Percentiles rank a stretch among this genome's conserved stretches.
Evolutionary conservation across 2,797 vertebrate species (phyloP).

Genomic region (Lithobates pipiens): DNA sequence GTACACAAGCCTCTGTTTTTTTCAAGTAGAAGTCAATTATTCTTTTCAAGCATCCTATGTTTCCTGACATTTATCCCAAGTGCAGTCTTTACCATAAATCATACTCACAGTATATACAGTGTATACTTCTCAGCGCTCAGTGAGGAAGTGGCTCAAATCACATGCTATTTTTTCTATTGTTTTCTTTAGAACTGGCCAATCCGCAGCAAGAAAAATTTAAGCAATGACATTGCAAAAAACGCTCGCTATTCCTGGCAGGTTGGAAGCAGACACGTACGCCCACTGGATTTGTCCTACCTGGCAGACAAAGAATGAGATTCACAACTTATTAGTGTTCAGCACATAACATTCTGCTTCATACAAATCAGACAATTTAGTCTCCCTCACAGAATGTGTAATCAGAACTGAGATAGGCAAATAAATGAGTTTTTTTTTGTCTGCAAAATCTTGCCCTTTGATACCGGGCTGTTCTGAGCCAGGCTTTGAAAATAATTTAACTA

Average conservation of each 20-base stretch:
- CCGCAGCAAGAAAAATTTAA: background rate
- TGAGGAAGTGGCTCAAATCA: background rate
- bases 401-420: too few species aligned
- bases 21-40: background rate
- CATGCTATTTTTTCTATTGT: background rate
- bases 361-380: background rate
- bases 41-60: background rate
- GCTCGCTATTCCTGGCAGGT: background rate
- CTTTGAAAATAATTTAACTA: too few species aligned
- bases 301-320: background rate
- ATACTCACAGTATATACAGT: background rate
- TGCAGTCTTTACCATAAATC: background rate
- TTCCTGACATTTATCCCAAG: background rate
- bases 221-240: background rate
- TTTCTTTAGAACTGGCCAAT: background rate
- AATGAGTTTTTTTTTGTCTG: too few species aligned
- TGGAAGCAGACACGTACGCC: background rate
- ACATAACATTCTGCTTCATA: background rate
- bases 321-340: background rate
- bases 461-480: too few species aligned
- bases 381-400: too few species aligned
- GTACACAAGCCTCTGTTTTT: background rate
- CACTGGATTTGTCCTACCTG: background rate
- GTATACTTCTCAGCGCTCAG: background rate
- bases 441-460: too few species aligned